These are phyloP conservation scores for Phrynocephalus versicolor DNA, from an alignment of 2,113 vertebrate genomes.

Conservation along the genomic window DNA sequence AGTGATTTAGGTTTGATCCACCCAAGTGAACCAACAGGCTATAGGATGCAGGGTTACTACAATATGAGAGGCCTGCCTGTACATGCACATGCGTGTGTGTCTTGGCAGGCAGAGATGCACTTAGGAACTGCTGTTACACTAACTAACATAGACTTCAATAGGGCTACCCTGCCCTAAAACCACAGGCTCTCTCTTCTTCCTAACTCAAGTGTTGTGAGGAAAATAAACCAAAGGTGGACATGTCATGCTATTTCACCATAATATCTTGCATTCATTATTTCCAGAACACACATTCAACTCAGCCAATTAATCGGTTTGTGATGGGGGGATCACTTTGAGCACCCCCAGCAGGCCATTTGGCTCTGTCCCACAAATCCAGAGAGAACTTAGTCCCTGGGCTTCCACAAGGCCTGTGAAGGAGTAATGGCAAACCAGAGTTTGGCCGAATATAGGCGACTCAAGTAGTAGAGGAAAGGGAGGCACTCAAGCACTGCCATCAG, in stretches of 20 bases:
- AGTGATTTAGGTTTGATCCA: too few species aligned
- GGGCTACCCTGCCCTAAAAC: neutral
- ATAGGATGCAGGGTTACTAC: neutral
- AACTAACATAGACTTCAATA: neutral
- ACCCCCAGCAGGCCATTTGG: too few species aligned
- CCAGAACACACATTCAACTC: neutral
- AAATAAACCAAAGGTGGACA: neutral
- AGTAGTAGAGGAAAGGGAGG: neutral
- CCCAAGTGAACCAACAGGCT: too few species aligned
- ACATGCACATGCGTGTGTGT: neutral
- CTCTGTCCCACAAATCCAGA: too few species aligned
- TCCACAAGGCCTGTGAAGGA: neutral
- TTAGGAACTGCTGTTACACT: neutral
- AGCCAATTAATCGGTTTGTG: neutral
- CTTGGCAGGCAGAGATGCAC: neutral
- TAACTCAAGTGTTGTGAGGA: neutral
- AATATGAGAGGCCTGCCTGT: neutral
- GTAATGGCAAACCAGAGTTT: neutral
- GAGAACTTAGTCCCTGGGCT: too few species aligned
- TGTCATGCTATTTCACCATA: neutral
- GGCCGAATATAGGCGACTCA: neutral
- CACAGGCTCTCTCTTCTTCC: neutral
- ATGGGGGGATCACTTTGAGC: too few species aligned
- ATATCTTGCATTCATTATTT: neutral
- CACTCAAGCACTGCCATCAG: neutral